phyloP scores from a whole-genome alignment of 2,888 invertebrate species.

The Cremastinae sp. region DNA sequence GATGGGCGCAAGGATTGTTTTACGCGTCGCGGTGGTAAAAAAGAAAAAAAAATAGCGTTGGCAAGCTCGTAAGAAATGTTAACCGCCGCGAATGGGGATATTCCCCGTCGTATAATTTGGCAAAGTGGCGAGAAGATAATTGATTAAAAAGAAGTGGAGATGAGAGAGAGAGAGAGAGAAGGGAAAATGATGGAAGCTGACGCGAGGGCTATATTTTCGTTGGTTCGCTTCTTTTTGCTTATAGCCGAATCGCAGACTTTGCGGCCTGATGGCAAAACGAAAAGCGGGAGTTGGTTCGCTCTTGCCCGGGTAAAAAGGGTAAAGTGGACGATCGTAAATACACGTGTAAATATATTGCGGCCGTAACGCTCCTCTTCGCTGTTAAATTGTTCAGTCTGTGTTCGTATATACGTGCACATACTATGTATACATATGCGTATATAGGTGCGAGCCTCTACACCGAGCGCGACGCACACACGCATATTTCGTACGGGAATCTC shows the following conservation, averaged over 20 bases:
- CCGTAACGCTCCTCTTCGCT: constrained; percentile 70
- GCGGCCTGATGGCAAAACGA: constrained; percentile 12
- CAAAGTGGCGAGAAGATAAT: constrained; percentile 44
- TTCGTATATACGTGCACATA: constrained; percentile 27
- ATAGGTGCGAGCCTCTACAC: neutral
- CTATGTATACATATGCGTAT: constrained; percentile 44
- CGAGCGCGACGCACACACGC: neutral
- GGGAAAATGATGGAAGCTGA: constrained; percentile 9
- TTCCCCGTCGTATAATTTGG: constrained; percentile 42
- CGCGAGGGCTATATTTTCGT: constrained; percentile 36
- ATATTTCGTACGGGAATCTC: constrained; percentile 9
- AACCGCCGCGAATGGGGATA: constrained; percentile 14
- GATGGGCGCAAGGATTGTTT: neutral
- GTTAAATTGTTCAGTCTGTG: constrained; percentile 71
- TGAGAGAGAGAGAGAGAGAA: constrained; percentile 20
- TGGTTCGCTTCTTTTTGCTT: constrained; percentile 4
- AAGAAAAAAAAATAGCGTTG: neutral
- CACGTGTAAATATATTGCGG: constrained; percentile 78
- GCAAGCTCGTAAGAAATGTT: constrained; percentile 29
- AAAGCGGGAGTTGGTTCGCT: constrained; percentile 45
- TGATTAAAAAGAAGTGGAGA: constrained; percentile 28
- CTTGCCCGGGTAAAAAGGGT: constrained; percentile 61
- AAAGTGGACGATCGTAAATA: constrained; percentile 76
- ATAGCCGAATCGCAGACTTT: constrained; percentile 2
- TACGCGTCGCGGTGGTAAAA: neutral